These are phyloP conservation scores for Ptychoptera contaminata DNA, from an alignment of 2,888 invertebrate genomes.

Conservation along the genomic window DNA sequence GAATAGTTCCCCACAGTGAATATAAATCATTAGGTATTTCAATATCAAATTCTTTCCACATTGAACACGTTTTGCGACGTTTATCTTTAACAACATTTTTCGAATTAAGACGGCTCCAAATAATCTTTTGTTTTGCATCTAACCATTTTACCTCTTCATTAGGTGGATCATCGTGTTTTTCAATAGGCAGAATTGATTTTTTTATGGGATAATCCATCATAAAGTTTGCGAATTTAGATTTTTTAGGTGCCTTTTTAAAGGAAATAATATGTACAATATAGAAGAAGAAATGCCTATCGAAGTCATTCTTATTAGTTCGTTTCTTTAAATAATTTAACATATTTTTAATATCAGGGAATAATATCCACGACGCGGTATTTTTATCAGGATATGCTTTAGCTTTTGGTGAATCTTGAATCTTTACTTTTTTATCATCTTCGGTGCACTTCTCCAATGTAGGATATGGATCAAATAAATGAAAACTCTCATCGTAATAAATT, in stretches of 20 bases:
- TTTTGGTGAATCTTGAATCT: slow-evolving; percentile 8
- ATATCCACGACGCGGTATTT: slow-evolving; percentile 28
- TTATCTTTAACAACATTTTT: slow-evolving; percentile 20
- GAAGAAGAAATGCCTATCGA: not conserved
- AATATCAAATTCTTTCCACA: slow-evolving; percentile 51
- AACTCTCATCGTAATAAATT: slow-evolving; percentile 39
- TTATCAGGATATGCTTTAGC: slow-evolving; percentile 15
- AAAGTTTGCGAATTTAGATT: slow-evolving; percentile 18
- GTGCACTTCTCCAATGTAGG: slow-evolving; percentile 24
- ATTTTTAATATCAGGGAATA: slow-evolving; percentile 18
- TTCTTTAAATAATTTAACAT: slow-evolving; percentile 22
- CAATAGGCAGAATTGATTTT: slow-evolving; percentile 8
- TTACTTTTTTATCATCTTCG: slow-evolving; percentile 9
- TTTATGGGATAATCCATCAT: slow-evolving; percentile 19
- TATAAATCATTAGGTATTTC: slow-evolving; percentile 51
- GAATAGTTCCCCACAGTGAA: slow-evolving; percentile 49
- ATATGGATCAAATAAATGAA: slow-evolving; percentile 48
- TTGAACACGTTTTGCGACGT: slow-evolving; percentile 19
- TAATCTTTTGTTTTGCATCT: slow-evolving; percentile 20
- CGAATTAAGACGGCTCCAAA: slow-evolving; percentile 26
- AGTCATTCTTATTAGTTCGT: slow-evolving; percentile 14
- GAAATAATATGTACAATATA: slow-evolving; percentile 21
- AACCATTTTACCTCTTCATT: slow-evolving; percentile 25
- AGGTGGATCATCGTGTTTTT: slow-evolving; percentile 17
- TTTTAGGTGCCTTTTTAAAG: slow-evolving; percentile 21